Evolutionary conservation across 2,888 invertebrate species (phyloP), one percentile per base, ranked within the genome.

Genomic region (Selenia dentaria): DNA sequence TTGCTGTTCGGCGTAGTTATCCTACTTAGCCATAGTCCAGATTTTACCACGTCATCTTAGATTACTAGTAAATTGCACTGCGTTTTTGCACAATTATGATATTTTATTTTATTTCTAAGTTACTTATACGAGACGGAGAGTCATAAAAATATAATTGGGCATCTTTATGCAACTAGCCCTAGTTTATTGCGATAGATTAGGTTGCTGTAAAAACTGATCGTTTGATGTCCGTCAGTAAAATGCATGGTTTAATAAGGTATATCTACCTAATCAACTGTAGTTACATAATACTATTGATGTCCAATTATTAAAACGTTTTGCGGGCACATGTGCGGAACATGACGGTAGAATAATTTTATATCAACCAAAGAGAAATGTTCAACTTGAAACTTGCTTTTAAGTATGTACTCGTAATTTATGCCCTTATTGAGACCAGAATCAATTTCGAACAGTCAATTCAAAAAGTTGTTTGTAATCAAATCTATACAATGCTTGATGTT

Each of bases 111-210:
- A 29, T 24, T 27, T 31, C 36, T 40, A 28, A 52, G 24, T 27
- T 45, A n/a, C n/a, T n/a, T n/a, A 35, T 46, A 45, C 36, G 10
- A 34, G 12, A 32, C 26, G 40, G 36, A 26, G 29, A 45, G 25
- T 45, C 31, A 48, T 50, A 52, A 52, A 43, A 32, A 50, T 54
- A 44, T 57, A 35, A 54, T 57, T 57, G 50, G 42, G 22, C 34
- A 29, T 39, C 29, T 47, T 39, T 42, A 49, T 39, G 38, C 34
- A 41, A 22, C 36, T 28, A 47, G 39, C 37, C 12, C 47, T 48
- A 29, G 46, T 46, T 51, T 52, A 46, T 48, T 35, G 33, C 40
- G 39, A 47, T 34, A 36, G 31, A 35, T 48, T 48, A 46, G 26
- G 27, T 44, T 16, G 29, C 18, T 41, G 48, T 43, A 52, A 50